phyloP scores from a whole-genome alignment of 2,888 invertebrate genomes.

The Monochamus alternatus region DNA sequence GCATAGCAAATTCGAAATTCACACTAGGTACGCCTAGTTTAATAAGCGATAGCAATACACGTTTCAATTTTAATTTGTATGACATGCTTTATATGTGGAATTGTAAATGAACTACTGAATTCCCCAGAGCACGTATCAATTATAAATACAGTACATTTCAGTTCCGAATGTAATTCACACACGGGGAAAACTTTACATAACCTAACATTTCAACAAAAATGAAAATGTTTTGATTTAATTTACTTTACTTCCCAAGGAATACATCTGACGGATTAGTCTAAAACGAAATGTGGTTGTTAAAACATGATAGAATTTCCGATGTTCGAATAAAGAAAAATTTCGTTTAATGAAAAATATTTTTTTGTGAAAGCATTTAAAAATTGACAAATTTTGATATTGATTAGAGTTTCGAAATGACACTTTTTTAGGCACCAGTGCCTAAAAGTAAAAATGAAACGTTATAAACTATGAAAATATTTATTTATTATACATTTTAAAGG shows the following conservation, averaged over 20 bases:
- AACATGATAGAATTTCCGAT: no score
- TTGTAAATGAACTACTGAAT: constrained; percentile 11
- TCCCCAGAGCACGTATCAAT: constrained; percentile 13
- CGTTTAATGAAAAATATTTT: no score
- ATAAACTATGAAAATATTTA: no score
- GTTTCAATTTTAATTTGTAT: constrained; percentile 22
- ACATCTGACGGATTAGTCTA: no score
- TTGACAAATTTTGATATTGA: no score
- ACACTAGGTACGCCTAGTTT: constrained; percentile 15
- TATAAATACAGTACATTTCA: constrained; percentile 15
- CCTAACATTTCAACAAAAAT: background rate
- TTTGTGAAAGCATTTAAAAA: no score
- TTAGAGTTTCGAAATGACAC: no score
- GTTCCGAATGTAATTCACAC: background rate
- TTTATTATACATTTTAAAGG: no score
- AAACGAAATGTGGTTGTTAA: no score
- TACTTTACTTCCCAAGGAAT: background rate
- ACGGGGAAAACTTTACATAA: constrained; percentile 2
- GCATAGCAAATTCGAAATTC: constrained; percentile 3
- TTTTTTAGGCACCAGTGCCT: no score
- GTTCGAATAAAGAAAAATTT: no score
- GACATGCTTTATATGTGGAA: constrained; percentile 18
- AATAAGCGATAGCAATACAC: constrained; percentile 14
- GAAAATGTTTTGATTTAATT: constrained; percentile 15
- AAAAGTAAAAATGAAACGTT: no score